Conservation (phyloP, 2,888 invertebrate species). For the Hyalella azteca region DNA sequence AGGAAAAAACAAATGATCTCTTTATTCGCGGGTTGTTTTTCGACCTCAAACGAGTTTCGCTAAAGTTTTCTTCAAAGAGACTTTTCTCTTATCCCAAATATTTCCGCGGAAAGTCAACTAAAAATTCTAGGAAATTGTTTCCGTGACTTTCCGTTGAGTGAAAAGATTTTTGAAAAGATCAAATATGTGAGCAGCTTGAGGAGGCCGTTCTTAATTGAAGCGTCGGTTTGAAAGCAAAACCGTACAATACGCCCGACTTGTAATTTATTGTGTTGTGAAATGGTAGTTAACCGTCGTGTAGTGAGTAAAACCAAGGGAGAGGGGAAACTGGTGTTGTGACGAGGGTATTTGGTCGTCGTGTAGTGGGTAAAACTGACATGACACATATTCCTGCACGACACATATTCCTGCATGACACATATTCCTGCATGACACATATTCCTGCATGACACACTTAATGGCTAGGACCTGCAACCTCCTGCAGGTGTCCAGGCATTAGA, state of each 20-base stretch:
- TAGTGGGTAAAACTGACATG: too few relatives aligned
- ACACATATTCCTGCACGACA: too few relatives aligned
- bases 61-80: neutral
- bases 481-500: too few relatives aligned
- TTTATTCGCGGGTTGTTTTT: neutral
- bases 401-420: too few relatives aligned
- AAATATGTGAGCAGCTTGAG: neutral
- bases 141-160: neutral
- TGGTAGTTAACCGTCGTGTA: too few relatives aligned
- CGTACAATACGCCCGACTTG: neutral
- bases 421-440: too few relatives aligned
- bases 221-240: neutral
- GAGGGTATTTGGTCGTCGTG: too few relatives aligned
- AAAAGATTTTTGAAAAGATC: neutral
- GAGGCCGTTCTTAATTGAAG: neutral
- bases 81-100: neutral
- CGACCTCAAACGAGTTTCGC: neutral
- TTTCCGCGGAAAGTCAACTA: neutral
- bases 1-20: neutral
- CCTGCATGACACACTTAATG: too few relatives aligned
- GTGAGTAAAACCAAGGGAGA: too few relatives aligned
- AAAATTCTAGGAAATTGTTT: slow-evolving; percentile 8
- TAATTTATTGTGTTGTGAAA: slow-evolving; percentile 14
- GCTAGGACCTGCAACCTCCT: too few relatives aligned
- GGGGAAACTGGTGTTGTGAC: too few relatives aligned